Evolutionary conservation across 2,113 vertebrate genomes (phyloP).

Genomic region (Entelurus aequoreus): DNA sequence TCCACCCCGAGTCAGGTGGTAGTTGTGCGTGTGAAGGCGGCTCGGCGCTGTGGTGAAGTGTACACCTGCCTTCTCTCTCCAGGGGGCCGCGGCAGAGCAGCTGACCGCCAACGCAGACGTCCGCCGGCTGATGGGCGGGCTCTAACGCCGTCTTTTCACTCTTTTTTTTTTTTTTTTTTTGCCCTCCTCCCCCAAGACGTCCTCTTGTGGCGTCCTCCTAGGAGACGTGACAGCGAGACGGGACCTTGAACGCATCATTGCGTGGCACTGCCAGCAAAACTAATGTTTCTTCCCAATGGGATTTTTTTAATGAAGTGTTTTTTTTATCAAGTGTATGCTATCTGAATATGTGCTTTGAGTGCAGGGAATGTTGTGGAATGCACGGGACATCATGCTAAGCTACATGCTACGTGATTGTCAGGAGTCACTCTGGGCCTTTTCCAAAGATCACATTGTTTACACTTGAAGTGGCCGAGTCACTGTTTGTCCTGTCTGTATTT

Average conservation of each 20-base stretch:
- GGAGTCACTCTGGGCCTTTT: slow-evolving; percentile 17
- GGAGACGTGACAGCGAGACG: slow-evolving; percentile 11
- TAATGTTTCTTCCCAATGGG: slow-evolving; percentile 36
- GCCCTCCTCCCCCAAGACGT: slow-evolving; percentile 9
- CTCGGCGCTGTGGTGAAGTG: slow-evolving; percentile 78
- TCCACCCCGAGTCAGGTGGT: neutral
- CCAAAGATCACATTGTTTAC: slow-evolving; percentile 30
- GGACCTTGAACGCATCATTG: slow-evolving; percentile 31
- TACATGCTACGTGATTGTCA: neutral
- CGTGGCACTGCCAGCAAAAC: slow-evolving; percentile 30
- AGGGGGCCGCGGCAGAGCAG: slow-evolving; percentile 84
- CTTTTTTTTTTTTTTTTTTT: no score
- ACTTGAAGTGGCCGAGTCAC: no score
- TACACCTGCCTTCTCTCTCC: slow-evolving; percentile 83
- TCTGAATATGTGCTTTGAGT: neutral
- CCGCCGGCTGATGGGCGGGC: slow-evolving; percentile 88
- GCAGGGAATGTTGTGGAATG: neutral
- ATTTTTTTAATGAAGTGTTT: neutral
- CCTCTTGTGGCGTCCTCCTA: slow-evolving; percentile 14
- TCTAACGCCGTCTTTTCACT: slow-evolving; percentile 68
- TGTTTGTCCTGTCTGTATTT: slow-evolving; percentile 4
- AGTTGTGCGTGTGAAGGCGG: neutral
- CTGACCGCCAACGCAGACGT: slow-evolving; percentile 85
- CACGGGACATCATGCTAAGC: neutral
- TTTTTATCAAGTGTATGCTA: neutral